Percentiles rank a stretch among this genome's conserved stretches.
These are phyloP conservation scores for Pteromalus puparum DNA, from an alignment of 1,140 invertebrate genomes.

Conservation along the genomic window DNA sequence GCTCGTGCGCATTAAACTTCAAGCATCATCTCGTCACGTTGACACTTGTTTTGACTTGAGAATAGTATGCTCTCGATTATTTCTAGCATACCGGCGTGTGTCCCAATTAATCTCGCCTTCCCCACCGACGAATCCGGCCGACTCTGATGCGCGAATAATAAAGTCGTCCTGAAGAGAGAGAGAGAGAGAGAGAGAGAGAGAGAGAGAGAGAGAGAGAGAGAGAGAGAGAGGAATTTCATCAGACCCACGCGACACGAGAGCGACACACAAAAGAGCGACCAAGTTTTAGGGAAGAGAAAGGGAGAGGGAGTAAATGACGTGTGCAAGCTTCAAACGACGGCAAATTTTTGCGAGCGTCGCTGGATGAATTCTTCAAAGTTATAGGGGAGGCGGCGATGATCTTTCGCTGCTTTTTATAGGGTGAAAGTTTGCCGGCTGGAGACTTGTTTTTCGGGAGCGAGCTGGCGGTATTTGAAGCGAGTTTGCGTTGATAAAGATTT, in stretches of 20 bases:
- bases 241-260: not conserved
- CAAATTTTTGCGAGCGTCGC: constrained; percentile 7
- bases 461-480: too few relatives aligned
- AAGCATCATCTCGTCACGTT: too few relatives aligned
- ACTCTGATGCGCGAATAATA: not conserved
- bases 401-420: not conserved
- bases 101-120: not conserved
- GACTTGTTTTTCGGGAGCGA: not conserved
- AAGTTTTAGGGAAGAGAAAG: not conserved
- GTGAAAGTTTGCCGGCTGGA: not conserved
- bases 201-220: too few relatives aligned
- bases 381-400: not conserved
- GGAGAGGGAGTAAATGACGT: constrained; percentile 28
- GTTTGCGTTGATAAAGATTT: too few relatives aligned
- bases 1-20: too few relatives aligned
- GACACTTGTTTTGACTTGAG: too few relatives aligned
- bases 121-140: not conserved
- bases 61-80: not conserved
- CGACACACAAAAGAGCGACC: not conserved
- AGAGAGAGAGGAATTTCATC: not conserved
- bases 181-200: too few relatives aligned
- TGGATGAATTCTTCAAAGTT: constrained; percentile 26
- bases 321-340: not conserved
- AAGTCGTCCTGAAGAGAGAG: not conserved
- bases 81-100: not conserved